These are phyloP conservation scores for Patella depressa DNA, from an alignment of 2,888 invertebrate species.

Conservation along the genomic window DNA sequence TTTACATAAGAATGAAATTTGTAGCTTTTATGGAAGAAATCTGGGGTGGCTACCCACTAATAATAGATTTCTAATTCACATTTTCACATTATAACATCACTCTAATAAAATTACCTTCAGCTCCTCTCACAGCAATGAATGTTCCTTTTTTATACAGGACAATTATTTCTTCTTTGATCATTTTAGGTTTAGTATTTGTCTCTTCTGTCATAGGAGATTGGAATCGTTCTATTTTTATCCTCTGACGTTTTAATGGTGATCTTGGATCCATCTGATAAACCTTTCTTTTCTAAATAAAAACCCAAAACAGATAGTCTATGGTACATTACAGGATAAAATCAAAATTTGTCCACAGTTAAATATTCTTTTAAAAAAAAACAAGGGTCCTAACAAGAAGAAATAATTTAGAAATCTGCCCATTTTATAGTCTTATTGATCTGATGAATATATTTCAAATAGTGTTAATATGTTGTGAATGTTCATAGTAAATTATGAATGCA, in stretches of 20 bases:
- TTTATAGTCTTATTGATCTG: too few species aligned
- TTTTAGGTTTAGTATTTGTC: constrained; percentile 45
- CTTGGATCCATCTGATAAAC: constrained; percentile 50
- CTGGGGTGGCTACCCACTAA: too few species aligned
- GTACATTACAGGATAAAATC: not conserved
- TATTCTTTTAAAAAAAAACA: not conserved
- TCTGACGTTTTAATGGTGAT: constrained; percentile 58
- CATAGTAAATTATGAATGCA: not conserved
- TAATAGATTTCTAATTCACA: too few species aligned
- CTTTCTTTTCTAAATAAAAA: constrained; percentile 22
- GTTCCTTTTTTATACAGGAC: constrained; percentile 91
- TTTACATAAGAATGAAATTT: too few species aligned
- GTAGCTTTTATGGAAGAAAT: too few species aligned
- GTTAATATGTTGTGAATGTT: not conserved
- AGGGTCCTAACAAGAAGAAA: not conserved
- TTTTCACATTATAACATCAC: too few species aligned
- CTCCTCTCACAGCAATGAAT: constrained; percentile 91
- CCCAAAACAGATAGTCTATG: constrained; percentile 6
- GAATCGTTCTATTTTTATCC: constrained; percentile 61
- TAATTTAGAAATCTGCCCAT: too few species aligned
- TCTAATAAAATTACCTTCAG: constrained; percentile 82
- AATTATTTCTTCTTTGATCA: constrained; percentile 81
- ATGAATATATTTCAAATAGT: not conserved
- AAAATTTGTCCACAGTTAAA: not conserved
- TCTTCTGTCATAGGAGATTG: constrained; percentile 62